Conservation (phyloP, 2,797 vertebrate genomes). For the Cercopithecus mitis region DNA sequence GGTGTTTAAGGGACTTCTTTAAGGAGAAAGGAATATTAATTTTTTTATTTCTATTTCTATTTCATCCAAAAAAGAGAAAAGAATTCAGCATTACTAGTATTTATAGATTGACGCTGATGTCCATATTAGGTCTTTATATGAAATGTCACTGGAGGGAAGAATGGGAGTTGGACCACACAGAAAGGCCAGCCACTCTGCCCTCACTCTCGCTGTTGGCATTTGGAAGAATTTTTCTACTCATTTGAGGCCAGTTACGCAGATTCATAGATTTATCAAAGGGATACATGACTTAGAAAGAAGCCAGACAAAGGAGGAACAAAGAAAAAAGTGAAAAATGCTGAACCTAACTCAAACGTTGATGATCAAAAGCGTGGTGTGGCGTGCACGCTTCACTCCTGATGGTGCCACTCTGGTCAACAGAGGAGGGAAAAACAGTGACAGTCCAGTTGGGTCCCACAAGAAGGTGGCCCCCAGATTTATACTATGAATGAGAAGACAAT, state of each 20-base stretch:
- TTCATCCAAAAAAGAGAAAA: neutral
- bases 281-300: neutral
- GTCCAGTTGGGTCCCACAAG: accelerated
- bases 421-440: accelerated
- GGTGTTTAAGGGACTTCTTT: neutral
- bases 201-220: neutral
- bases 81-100: neutral
- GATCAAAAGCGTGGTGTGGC: accelerated
- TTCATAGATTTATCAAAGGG: neutral
- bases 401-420: accelerated
- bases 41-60: neutral
- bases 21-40: neutral
- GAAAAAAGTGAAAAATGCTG: neutral
- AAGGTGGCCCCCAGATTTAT: neutral
- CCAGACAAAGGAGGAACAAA: neutral
- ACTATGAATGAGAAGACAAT: neutral
- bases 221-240: neutral
- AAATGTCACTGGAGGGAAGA: neutral
- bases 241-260: neutral
- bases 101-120: neutral
- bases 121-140: neutral
- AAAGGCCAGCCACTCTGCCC: neutral
- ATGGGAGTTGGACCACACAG: neutral
- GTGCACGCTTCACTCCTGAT: accelerated
- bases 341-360: accelerated